phyloP scores from a whole-genome alignment of 2,797 vertebrate genomes.

The Hybognathus amarus region DNA sequence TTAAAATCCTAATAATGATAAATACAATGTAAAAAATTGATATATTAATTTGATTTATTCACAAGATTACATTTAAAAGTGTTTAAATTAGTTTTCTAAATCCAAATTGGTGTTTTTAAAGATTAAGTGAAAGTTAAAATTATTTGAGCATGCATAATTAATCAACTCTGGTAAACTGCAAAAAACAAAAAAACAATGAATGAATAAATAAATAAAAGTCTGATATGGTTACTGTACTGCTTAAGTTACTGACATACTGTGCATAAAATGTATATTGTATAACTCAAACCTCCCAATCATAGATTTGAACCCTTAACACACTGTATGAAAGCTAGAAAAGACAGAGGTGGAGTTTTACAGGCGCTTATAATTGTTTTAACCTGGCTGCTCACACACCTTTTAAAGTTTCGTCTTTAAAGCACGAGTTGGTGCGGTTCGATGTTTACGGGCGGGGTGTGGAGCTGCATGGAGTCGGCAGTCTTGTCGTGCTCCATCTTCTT shows the following conservation, averaged over 20 bases:
- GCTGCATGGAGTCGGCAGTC: conserved; percentile 48
- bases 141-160: not conserved
- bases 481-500: conserved; percentile 72
- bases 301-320: not conserved
- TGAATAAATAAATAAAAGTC: not conserved
- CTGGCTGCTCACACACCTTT: conserved; percentile 42
- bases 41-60: not conserved
- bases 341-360: not conserved
- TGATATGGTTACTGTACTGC: too few species aligned
- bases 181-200: not conserved
- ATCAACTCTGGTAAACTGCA: not conserved
- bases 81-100: not conserved
- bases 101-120: not conserved
- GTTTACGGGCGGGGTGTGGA: not conserved
- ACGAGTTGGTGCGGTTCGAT: not conserved
- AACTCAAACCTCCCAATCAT: not conserved
- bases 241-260: not conserved
- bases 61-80: not conserved
- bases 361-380: conserved; percentile 39
- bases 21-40: not conserved
- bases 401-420: conserved; percentile 32
- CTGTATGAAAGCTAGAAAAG: not conserved
- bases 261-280: not conserved
- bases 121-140: not conserved
- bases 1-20: not conserved